A percentile compares a stretch with the other conserved stretches of the same genome.
phyloP scores from a whole-genome alignment of 2,797 vertebrate species.

The Merluccius polli region DNA sequence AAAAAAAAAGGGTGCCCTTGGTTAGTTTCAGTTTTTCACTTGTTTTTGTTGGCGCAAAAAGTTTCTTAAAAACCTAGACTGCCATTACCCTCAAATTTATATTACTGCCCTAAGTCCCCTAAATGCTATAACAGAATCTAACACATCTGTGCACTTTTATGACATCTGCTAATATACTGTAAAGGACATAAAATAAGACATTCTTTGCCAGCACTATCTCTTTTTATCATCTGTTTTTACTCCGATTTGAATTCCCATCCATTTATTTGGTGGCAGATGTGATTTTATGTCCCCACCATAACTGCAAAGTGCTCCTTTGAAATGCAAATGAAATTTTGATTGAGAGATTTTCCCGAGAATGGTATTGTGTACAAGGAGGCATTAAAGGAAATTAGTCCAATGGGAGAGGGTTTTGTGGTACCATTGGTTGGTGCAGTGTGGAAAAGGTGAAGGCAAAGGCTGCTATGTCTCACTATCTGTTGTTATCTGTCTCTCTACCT shows the following conservation, averaged over 20 bases:
- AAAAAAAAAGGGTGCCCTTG: slow-evolving; percentile 22
- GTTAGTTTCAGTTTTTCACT: slow-evolving; percentile 25
- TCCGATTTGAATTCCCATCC: slow-evolving; percentile 67
- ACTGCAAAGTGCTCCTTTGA: slow-evolving; percentile 74
- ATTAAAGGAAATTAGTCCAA: slow-evolving; percentile 46
- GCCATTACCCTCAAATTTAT: slow-evolving; percentile 61
- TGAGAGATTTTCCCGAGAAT: slow-evolving; percentile 62
- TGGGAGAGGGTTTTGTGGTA: slow-evolving; percentile 48
- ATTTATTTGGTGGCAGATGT: slow-evolving; percentile 78
- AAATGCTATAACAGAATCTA: slow-evolving; percentile 61
- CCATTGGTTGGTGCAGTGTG: slow-evolving; percentile 33
- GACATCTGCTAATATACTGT: slow-evolving; percentile 72
- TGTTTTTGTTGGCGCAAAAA: slow-evolving; percentile 43
- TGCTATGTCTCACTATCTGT: neutral
- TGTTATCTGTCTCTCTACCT: neutral
- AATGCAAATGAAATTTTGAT: slow-evolving; percentile 76
- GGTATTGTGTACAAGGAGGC: slow-evolving; percentile 46
- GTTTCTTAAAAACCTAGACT: slow-evolving; percentile 51
- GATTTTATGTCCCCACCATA: slow-evolving; percentile 72
- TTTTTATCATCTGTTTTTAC: slow-evolving; percentile 65
- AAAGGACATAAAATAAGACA: slow-evolving; percentile 76
- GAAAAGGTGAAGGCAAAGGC: slow-evolving; percentile 20
- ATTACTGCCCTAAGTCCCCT: slow-evolving; percentile 64
- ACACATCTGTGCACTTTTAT: slow-evolving; percentile 72
- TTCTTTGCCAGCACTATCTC: slow-evolving; percentile 62